Base-by-base conservation (phyloP, 2,888 invertebrate genomes). In the Meteorus cinctellus region DNA sequence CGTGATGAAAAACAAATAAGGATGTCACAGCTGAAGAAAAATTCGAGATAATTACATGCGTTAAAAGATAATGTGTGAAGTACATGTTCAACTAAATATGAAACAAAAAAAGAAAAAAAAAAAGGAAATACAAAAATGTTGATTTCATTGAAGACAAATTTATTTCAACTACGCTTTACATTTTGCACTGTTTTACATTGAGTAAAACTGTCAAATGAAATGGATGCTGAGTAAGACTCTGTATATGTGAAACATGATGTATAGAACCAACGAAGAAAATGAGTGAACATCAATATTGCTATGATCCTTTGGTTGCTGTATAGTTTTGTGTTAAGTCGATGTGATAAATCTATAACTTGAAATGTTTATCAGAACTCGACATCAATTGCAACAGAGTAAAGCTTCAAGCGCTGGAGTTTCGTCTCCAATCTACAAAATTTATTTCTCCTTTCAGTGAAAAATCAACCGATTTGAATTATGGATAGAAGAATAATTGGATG, bases 381-480 rank as follows among this genome's bases (percentile, higher is more conserved):
- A 45, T 62, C 60, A 68, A 74, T 68, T 62, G 68, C 45, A 45
- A 62, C 19, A 24, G 62, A 60, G 41, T 65, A 65, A 73, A 74
- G 60, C 65, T 60, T 79, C 80, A 77, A 73, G 77, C 79, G 83
- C 83, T 85, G 79, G 85, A 86, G 83, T 86, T 84, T 84, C 86
- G 85, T 82, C 85, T 84, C 82, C 85, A 83, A 86, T 86, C 88
- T 87, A 87, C 80, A 86, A 86, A 85, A 86, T 66, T 65, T 6
- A 65, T 73, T 59, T 31, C 51, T 31, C 34, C 29, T 24, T 65
- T 72, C 16, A 36, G 24, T 62, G 24, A 51, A 41, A 74, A 34
- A 34, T 72, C 12, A 62, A 51, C 31, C 66, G 1, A 59, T 63
- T 65, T 16, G 10, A 27, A 27, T 14, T 12, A 63, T 41, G 12